Conservation (phyloP, 64 coral and sea anemone genomes). For the Orbicella faveolata region DNA sequence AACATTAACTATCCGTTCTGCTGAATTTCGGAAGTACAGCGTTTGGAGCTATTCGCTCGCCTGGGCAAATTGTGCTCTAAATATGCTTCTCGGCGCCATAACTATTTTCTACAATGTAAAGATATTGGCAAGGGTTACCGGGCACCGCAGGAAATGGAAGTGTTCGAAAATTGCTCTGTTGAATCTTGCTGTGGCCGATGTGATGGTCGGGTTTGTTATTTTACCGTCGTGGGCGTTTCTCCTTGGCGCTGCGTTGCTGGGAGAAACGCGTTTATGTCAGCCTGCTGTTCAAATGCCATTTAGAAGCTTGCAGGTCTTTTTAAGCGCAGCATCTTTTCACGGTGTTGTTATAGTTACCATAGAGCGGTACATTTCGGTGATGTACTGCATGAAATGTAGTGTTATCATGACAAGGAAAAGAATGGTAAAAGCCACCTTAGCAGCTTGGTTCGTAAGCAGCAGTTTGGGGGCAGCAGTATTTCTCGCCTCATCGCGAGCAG, state of each 20-base stretch:
- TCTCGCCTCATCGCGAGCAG: not conserved
- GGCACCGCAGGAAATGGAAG: not conserved
- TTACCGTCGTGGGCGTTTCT: not conserved
- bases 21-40: not conserved
- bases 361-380: not conserved
- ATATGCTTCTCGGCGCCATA: not conserved
- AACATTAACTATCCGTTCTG: not conserved
- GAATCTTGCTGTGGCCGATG: not conserved
- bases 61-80: not conserved
- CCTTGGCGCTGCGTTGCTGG: not conserved
- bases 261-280: not conserved
- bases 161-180: not conserved
- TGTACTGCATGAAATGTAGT: conserved; percentile 11
- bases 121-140: not conserved
- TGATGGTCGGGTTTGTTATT: not conserved
- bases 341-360: not conserved
- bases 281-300: not conserved
- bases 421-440: not conserved
- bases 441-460: conserved; percentile 13
- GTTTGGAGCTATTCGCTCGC: not conserved
- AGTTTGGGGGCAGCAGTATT: not conserved
- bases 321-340: conserved; percentile 2
- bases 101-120: not conserved
- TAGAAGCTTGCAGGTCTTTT: not conserved
- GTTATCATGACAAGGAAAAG: not conserved